phyloP scores from a whole-genome alignment of 2,888 invertebrate genomes.

The Ganaspis brasiliensis region DNA sequence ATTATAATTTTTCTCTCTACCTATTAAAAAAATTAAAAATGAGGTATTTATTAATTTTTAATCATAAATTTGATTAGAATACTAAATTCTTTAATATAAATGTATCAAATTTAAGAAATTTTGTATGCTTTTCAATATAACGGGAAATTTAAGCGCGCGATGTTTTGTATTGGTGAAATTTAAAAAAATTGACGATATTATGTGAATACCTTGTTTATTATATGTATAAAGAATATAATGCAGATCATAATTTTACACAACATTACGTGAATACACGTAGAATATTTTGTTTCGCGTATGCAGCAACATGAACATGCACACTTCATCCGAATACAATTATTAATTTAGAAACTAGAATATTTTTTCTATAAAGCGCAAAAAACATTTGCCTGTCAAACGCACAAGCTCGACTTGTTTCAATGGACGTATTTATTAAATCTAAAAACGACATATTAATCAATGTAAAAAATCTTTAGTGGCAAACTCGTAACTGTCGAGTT shows the following conservation, averaged over 20 bases:
- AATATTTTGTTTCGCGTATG: conserved; percentile 58
- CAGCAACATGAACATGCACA: conserved; percentile 58
- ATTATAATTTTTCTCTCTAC: no score
- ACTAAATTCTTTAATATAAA: no score
- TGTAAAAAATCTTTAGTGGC: conserved; percentile 46
- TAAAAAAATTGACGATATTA: not conserved
- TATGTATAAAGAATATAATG: conserved; percentile 77
- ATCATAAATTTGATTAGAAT: no score
- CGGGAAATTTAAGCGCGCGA: no score
- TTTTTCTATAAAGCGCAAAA: conserved; percentile 48
- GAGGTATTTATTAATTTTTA: no score
- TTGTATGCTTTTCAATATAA: no score
- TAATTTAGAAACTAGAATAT: conserved; percentile 40
- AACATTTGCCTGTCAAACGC: conserved; percentile 65
- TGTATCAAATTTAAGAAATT: no score
- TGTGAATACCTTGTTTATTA: conserved; percentile 53
- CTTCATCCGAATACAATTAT: conserved; percentile 46
- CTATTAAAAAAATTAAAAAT: no score
- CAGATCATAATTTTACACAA: conserved; percentile 72
- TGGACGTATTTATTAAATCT: conserved; percentile 74
- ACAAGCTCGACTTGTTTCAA: conserved; percentile 77
- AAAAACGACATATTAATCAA: conserved; percentile 48
- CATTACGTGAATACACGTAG: conserved; percentile 70
- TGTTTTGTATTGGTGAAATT: not conserved
- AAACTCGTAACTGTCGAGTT: conserved; percentile 24